Conservation (phyloP, 2,113 vertebrate species). For the Holacanthus passer region DNA sequence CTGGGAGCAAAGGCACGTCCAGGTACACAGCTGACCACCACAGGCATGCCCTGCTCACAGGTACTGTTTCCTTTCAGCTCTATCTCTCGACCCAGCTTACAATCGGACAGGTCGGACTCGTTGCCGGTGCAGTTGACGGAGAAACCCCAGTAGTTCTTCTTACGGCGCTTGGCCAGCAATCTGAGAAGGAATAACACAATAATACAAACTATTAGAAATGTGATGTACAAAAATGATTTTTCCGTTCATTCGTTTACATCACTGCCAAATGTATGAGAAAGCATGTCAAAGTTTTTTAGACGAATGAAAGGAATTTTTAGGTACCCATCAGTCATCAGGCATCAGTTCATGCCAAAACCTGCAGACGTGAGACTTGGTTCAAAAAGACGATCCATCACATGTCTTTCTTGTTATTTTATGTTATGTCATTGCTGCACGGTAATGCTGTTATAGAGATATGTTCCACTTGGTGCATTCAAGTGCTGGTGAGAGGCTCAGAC, state of each 20-base stretch:
- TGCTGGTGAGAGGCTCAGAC: constrained; percentile 3
- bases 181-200: constrained; percentile 71
- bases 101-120: constrained; percentile 90
- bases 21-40: constrained; percentile 92
- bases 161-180: constrained; percentile 88
- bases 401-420: neutral
- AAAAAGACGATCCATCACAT: neutral
- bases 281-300: neutral
- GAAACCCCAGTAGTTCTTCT: constrained; percentile 92
- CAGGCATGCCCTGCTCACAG: constrained; percentile 89
- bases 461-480: neutral
- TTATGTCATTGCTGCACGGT: neutral
- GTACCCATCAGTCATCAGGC: no score
- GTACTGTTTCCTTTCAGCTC: constrained; percentile 82
- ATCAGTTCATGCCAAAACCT: constrained; percentile 12
- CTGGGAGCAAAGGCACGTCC: constrained; percentile 91
- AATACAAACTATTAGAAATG: neutral
- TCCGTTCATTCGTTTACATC: neutral
- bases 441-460: neutral
- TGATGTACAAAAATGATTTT: no score
- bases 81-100: constrained; percentile 84
- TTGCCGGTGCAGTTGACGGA: constrained; percentile 92
- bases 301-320: neutral
- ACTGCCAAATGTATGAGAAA: neutral
- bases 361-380: neutral